Evolutionary conservation across 2,888 invertebrate species (phyloP).

Genomic region (Nymphalis polychloros): DNA sequence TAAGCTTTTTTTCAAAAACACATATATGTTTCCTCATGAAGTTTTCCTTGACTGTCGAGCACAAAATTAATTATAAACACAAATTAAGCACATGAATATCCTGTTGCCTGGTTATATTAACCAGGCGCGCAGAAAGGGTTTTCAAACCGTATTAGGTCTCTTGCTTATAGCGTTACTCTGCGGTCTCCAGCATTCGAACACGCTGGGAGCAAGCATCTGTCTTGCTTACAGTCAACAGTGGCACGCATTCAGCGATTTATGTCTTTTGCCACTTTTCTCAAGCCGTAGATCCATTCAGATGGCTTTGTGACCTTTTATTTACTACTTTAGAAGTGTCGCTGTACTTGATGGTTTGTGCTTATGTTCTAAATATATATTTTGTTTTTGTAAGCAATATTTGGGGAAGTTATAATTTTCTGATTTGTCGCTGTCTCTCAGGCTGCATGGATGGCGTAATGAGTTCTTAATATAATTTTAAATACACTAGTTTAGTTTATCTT

Average conservation of each 20-base stretch:
- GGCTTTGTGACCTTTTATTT: constrained; percentile 11
- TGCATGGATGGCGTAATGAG: too few relatives aligned
- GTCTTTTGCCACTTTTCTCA: constrained; percentile 13
- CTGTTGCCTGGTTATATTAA: neutral
- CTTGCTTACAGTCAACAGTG: constrained; percentile 31
- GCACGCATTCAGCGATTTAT: constrained; percentile 18
- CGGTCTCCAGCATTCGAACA: neutral
- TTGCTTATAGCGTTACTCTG: neutral
- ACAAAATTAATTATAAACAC: too few relatives aligned
- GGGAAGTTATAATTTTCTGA: too few relatives aligned
- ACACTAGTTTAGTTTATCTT: too few relatives aligned
- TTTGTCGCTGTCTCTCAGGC: too few relatives aligned
- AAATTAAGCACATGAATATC: too few relatives aligned
- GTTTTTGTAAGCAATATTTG: too few relatives aligned
- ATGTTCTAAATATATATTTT: neutral
- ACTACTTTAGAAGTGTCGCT: constrained; percentile 11
- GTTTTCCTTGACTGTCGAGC: too few relatives aligned
- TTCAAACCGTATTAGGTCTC: neutral
- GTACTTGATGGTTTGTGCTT: neutral
- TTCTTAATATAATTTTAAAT: too few relatives aligned
- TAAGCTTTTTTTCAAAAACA: too few relatives aligned
- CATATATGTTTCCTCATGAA: too few relatives aligned
- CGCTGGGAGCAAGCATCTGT: constrained; percentile 20
- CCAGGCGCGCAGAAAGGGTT: neutral
- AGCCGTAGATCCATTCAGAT: constrained; percentile 1